Evolutionary conservation across 2,797 vertebrate species (phyloP), one percentile per base, ranked within the genome.

Genomic region (Holocentrus rufus): DNA sequence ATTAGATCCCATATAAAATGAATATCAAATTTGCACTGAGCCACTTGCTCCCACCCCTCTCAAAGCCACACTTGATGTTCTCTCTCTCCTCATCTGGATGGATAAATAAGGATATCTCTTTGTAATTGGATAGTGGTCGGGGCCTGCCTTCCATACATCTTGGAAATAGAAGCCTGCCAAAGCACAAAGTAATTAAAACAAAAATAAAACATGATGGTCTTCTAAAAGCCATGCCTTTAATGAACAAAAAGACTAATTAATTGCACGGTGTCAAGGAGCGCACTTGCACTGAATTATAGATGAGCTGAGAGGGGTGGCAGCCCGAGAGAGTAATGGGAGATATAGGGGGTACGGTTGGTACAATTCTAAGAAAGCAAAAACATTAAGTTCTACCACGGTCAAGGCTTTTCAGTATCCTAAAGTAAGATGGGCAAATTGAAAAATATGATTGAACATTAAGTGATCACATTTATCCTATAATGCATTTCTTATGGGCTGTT

Each of bases 201-300:
- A 89, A 93, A 93, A 89, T 86, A 89, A 92, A 91, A 88, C 90
- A 89, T 87, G 89, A 88, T 80, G 79, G 77, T 88, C 89, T 90
- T 87, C 81, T 88, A 85, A 88, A 90, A 88, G 86, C 72, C 65
- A 44, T 65, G 79, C 78, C 76, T 87, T 90, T 91, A 93, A 91
- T 91, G 81, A 91, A 92, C 87, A 92, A 92, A 93, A 90, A 83
- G 81, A 89, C 84, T 89, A 91, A 92, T 91, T 92, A 93, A 92
- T 88, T 88, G 85, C 72, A 39, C 65, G 81, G 82, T 90, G 85
- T 89, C 87, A 91, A 79, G 75, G 85, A 90, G 82, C 61, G 22
- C 72, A 80, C 84, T 82, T 14, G 27, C 31, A 6, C 77, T 92
- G 86, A 91, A 93, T 92, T 88, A 92, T 90, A 83, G 80, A 93